phyloP scores from a whole-genome alignment of 1,140 invertebrate species.

The Dufourea novaeangliae region DNA sequence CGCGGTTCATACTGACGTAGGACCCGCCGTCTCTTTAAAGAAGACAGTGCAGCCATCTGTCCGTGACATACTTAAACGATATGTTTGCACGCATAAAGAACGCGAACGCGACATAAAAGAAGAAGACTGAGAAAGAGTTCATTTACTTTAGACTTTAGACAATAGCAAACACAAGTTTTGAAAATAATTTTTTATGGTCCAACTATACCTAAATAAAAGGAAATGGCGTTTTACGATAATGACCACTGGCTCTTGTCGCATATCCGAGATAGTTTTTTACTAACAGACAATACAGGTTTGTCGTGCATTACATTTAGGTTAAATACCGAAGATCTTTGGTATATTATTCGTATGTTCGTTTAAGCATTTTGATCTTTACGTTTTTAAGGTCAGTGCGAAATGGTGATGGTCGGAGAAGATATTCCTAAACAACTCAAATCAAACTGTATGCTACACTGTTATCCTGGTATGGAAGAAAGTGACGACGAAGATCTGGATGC shows the following conservation, averaged over 20 bases:
- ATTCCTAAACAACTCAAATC: conserved; percentile 84
- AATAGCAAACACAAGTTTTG: not conserved
- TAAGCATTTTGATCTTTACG: not conserved
- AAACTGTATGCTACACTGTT: conserved; percentile 84
- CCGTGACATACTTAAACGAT: not conserved
- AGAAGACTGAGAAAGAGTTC: not conserved
- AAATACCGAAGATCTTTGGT: not conserved
- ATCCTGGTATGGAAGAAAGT: conserved; percentile 89
- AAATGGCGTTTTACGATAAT: conserved; percentile 97
- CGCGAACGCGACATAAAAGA: too few relatives aligned
- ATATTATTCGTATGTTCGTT: conserved; percentile 35
- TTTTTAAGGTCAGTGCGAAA: conserved; percentile 86
- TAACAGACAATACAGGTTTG: conserved; percentile 95
- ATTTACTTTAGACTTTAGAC: too few relatives aligned
- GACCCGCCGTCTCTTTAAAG: not conserved
- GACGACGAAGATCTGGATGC: conserved; percentile 88
- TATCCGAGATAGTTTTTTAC: conserved; percentile 96
- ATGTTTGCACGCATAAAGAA: too few relatives aligned
- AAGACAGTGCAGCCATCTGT: conserved; percentile 11
- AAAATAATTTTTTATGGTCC: not conserved
- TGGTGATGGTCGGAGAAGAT: conserved; percentile 90
- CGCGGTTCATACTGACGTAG: too few relatives aligned
- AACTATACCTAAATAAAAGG: conserved; percentile 16
- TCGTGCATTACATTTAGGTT: conserved; percentile 19
- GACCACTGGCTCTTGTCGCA: conserved; percentile 95